Percentiles rank a stretch among this genome's conserved stretches.
Conservation (phyloP, 1,140 invertebrate species). For the Paramacrobiotus metropolitanus region DNA sequence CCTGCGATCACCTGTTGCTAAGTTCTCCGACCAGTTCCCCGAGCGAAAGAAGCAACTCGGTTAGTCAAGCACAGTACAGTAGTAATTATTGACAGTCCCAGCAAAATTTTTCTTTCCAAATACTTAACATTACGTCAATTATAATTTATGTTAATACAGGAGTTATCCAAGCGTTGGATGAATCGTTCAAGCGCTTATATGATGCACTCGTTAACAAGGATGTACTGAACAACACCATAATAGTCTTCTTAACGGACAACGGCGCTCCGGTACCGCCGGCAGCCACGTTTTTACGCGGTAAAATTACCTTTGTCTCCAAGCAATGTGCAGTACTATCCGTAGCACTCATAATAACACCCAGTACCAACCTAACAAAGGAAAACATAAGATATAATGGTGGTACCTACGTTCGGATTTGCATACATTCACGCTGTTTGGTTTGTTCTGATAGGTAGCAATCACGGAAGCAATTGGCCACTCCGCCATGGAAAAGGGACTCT, state of each 20-base stretch:
- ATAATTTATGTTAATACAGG: not conserved
- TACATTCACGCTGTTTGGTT: no score
- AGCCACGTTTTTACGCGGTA: not conserved
- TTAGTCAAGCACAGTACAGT: no score
- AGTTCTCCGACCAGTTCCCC: not conserved
- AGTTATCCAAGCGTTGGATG: not conserved
- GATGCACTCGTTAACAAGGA: not conserved
- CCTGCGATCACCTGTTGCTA: not conserved
- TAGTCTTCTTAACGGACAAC: not conserved
- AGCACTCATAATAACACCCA: no score
- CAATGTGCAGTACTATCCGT: no score
- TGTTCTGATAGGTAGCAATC: constrained; percentile 7
- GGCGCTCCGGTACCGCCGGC: not conserved
- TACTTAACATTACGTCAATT: not conserved
- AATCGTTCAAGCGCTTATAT: not conserved
- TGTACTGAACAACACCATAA: not conserved
- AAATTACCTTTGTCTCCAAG: no score
- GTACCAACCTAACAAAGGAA: no score
- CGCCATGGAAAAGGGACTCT: constrained; percentile 6
- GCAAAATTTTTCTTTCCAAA: no score
- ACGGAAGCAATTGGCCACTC: not conserved
- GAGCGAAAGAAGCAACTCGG: constrained; percentile 1
- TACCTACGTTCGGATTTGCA: no score
- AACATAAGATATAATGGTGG: no score
- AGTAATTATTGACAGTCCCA: no score